Percentiles rank a stretch among this genome's conserved stretches.
These are phyloP conservation scores for Leptarthrus brevirostris DNA, from an alignment of 2,888 invertebrate species.

Conservation along the genomic window DNA sequence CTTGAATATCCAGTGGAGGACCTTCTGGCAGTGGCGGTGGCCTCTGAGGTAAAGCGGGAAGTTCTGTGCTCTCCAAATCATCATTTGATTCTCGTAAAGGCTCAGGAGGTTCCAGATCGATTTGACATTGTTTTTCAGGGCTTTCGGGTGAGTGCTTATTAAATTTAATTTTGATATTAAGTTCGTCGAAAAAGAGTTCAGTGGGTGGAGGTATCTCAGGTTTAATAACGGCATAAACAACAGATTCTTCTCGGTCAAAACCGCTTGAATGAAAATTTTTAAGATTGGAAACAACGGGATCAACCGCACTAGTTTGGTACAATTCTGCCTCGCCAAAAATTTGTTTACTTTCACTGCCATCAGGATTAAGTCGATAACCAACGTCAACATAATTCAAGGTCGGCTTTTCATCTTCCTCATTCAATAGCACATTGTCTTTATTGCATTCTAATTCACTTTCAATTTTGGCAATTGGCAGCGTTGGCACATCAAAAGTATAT, in stretches of 20 bases:
- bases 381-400: slow-evolving; percentile 67
- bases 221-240: slow-evolving; percentile 67
- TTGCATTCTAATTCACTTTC: slow-evolving; percentile 28
- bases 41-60: slow-evolving; percentile 59
- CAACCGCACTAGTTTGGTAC: slow-evolving; percentile 58
- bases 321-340: slow-evolving; percentile 66
- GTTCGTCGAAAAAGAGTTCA: slow-evolving; percentile 58
- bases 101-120: not conserved
- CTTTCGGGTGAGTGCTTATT: not conserved
- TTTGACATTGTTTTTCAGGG: slow-evolving; percentile 10
- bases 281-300: not conserved
- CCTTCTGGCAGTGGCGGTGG: slow-evolving; percentile 67
- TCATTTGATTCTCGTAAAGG: slow-evolving; percentile 54
- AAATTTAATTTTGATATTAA: slow-evolving; percentile 41
- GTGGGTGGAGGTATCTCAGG: slow-evolving; percentile 61
- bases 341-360: slow-evolving; percentile 66
- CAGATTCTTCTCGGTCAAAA: slow-evolving; percentile 61
- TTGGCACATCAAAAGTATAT: slow-evolving; percentile 59
- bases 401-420: slow-evolving; percentile 58
- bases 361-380: slow-evolving; percentile 66
- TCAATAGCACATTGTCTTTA: not conserved
- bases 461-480: slow-evolving; percentile 30
- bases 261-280: slow-evolving; percentile 65
- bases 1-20: slow-evolving; percentile 70
- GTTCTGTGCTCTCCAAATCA: slow-evolving; percentile 60